phyloP scores from a whole-genome alignment of 2,797 vertebrate species.

The Cossypha caffra region DNA sequence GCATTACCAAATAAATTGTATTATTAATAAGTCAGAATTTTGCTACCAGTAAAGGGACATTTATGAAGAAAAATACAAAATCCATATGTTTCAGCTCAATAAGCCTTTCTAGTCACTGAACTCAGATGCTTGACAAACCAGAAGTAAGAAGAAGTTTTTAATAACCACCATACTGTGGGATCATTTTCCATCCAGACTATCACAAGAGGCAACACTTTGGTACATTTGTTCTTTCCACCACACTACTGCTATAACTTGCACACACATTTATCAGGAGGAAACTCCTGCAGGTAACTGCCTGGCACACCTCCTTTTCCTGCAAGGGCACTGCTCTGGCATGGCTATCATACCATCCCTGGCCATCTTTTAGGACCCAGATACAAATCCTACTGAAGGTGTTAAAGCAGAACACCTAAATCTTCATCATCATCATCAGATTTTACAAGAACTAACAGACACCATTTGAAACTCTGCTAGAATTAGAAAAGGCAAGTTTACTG shows the following conservation, averaged over 20 bases:
- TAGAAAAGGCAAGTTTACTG: background rate
- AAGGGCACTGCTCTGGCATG: background rate
- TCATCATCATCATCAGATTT: background rate
- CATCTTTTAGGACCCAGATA: background rate
- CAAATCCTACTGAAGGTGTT: background rate
- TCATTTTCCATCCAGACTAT: background rate
- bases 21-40: background rate
- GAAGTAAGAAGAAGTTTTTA: background rate
- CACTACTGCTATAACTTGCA: background rate
- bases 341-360: fast-evolving
- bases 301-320: background rate
- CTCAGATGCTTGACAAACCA: background rate
- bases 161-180: background rate
- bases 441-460: background rate
- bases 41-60: background rate
- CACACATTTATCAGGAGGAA: background rate
- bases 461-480: background rate
- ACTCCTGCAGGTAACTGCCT: background rate
- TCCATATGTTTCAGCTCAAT: background rate
- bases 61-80: background rate
- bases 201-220: background rate
- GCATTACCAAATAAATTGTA: background rate
- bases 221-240: background rate
- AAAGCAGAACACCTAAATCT: background rate
- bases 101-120: background rate